Evolutionary conservation across 2,888 invertebrate genomes (phyloP).

Genomic region (Suillia variegata): DNA sequence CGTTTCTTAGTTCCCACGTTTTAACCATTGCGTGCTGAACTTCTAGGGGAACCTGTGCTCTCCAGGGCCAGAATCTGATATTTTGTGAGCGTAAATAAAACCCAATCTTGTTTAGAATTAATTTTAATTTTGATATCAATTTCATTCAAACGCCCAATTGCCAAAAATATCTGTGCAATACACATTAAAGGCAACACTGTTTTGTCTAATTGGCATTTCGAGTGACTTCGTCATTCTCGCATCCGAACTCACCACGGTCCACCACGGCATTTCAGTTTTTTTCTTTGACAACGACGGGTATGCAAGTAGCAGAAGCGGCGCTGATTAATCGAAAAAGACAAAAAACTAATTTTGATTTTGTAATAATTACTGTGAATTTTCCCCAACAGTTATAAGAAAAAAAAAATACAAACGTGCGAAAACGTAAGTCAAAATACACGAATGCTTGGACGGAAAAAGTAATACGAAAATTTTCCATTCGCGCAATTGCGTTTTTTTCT

Average conservation of each 20-base stretch:
- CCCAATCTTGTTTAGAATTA: no score
- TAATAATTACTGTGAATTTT: slow-evolving; percentile 3
- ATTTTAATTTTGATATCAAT: no score
- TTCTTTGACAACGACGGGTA: neutral
- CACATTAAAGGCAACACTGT: slow-evolving; percentile 10
- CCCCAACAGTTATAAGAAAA: neutral
- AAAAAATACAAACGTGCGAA: neutral
- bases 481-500: neutral
- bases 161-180: no score
- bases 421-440: neutral
- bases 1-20: no score
- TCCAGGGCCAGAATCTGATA: no score
- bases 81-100: no score
- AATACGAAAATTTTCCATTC: slow-evolving; percentile 8
- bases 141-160: no score
- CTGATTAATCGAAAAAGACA: slow-evolving; percentile 12
- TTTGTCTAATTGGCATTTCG: neutral
- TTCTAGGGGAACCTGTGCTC: no score
- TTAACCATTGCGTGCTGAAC: no score
- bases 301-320: slow-evolving; percentile 1
- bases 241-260: neutral
- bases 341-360: neutral
- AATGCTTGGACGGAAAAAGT: neutral
- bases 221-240: slow-evolving; percentile 19
- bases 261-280: slow-evolving; percentile 11